phyloP scores from a whole-genome alignment of 1,140 invertebrate species.

The Aphis gossypii region DNA sequence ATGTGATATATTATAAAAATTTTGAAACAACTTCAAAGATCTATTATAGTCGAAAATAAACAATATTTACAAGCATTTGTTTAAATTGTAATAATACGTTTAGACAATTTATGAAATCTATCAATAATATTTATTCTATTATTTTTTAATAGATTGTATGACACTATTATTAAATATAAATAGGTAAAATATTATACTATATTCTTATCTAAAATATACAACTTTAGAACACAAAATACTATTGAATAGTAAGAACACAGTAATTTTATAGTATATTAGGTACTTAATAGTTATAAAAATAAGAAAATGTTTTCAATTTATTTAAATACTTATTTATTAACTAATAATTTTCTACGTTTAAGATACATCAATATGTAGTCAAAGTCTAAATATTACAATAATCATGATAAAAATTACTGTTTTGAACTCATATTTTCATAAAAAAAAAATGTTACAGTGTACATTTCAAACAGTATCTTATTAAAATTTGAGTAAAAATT shows the following conservation, averaged over 20 bases:
- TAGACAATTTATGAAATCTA: too few relatives aligned
- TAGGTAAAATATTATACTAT: neutral
- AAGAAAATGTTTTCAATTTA: neutral
- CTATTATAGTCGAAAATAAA: neutral
- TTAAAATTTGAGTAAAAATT: neutral
- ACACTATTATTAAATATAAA: too few relatives aligned
- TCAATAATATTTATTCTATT: too few relatives aligned
- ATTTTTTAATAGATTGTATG: too few relatives aligned
- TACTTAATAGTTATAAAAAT: neutral
- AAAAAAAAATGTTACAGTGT: neutral
- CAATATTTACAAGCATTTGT: neutral
- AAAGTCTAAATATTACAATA: neutral
- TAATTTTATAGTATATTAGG: neutral
- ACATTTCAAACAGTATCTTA: neutral
- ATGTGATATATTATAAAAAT: neutral
- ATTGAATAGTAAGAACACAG: neutral
- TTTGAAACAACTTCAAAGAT: neutral
- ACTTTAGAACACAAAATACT: neutral
- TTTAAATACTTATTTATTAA: neutral
- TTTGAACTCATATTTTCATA: neutral
- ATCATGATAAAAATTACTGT: neutral
- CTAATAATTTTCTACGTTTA: too few relatives aligned
- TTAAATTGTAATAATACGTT: too few relatives aligned
- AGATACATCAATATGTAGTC: neutral
- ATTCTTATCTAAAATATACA: neutral